Base-by-base conservation (phyloP, 2,888 invertebrate genomes). In the Pristionchus fissidentatus region DNA sequence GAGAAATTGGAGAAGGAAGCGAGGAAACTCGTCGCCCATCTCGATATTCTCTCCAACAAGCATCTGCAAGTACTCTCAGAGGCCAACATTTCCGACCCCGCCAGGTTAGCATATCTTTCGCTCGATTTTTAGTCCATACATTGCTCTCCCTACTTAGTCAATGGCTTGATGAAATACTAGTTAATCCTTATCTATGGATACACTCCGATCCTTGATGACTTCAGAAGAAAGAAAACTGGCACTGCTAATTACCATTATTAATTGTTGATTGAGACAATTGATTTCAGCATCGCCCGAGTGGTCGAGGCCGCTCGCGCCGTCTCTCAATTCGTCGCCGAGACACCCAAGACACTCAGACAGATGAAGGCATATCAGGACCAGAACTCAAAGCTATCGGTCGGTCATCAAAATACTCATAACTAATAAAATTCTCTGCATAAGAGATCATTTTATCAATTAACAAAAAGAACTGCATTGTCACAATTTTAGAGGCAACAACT, bases 1-100 rank as follows among this genome's bases (percentile, higher is more conserved):
- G 94, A 98, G 22, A 95, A 95, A 89, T 95, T 95, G 92, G 94
- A 96, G 82, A 95, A 96, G 92, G 95, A 96, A 43, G 46, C 83
- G 26, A 43, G 79, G 35, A 84, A 87, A 22, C 91, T 90, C 77
- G 84, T 89, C 38, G 84, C 86, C n/a, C 86, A 88, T 19, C 81
- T 91, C 75, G 88, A 89, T 60, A 85, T 87, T 13, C 89, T 91
- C 19, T 89, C 89, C 29, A 88, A 87, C 43, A 85, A 87, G 26
- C 90, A 92, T 79, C 85, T 90, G 29, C 84, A 85, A 29, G 87
- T 88, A 4, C 85, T 92, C 73, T 86, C 88, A 55, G 87, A 88
- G 52, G 89, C 91, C 1, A 90, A 90, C 38, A 86, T 92, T 35
- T 88, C 89, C 55, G 90, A 92, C 84, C 88, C 90, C 15, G 88